Evolutionary conservation across 1,140 invertebrate species (phyloP).

Genomic region (Procambarus clarkii): DNA sequence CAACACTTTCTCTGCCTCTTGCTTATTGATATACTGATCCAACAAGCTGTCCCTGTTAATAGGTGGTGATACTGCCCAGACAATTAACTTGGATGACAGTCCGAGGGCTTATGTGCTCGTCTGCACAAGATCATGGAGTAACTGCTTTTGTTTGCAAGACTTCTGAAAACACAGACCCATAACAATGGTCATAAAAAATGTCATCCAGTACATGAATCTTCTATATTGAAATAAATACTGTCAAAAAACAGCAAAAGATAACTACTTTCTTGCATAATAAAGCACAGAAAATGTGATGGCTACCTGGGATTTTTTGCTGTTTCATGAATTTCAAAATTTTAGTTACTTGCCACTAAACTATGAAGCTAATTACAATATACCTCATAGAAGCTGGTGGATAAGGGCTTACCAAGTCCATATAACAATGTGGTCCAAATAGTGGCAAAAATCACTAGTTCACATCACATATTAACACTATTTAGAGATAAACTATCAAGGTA

Average conservation of each 20-base stretch:
- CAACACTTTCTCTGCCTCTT: background rate
- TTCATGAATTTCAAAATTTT: background rate
- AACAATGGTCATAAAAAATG: conserved; percentile 32
- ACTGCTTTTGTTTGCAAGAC: background rate
- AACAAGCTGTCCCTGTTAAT: background rate
- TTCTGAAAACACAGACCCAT: conserved; percentile 21
- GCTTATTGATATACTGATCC: background rate
- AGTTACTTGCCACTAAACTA: background rate
- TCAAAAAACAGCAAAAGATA: background rate
- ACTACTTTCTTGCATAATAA: conserved; percentile 27
- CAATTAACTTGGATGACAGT: background rate
- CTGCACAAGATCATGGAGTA: background rate
- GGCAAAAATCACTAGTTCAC: conserved; percentile 13
- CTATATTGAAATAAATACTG: conserved; percentile 9
- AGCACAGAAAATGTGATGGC: conserved; percentile 16
- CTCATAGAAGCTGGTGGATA: background rate
- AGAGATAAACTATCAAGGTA: conserved; percentile 14
- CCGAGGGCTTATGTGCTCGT: background rate
- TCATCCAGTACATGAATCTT: conserved; percentile 27
- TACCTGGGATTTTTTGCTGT: conserved; percentile 18
- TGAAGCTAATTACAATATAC: background rate
- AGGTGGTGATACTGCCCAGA: background rate
- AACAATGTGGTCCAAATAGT: background rate
- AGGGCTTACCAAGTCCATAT: background rate
- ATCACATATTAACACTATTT: background rate